These are phyloP conservation scores for Acronicta aceris DNA, from an alignment of 2,888 invertebrate genomes.

Conservation along the genomic window DNA sequence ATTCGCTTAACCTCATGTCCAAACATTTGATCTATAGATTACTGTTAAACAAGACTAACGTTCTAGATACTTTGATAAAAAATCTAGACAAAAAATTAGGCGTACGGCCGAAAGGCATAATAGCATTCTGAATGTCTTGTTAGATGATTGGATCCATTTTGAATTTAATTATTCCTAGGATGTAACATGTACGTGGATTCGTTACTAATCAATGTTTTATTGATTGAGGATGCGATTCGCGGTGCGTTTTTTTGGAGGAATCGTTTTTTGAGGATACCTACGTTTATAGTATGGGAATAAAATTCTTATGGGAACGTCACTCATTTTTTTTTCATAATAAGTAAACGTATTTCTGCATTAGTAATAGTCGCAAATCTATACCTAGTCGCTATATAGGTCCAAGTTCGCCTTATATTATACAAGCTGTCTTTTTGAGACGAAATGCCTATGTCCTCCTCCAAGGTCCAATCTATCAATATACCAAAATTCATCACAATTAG, in stretches of 20 bases:
- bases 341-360: too few species aligned
- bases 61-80: slow-evolving; percentile 43
- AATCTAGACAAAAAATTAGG: slow-evolving; percentile 31
- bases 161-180: slow-evolving; percentile 41
- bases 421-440: too few species aligned
- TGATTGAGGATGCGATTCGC: slow-evolving; percentile 1
- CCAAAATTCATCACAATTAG: too few species aligned
- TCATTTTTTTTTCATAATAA: background rate
- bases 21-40: slow-evolving; percentile 45
- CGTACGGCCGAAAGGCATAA: slow-evolving; percentile 38
- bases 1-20: slow-evolving; percentile 40
- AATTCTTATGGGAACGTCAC: too few species aligned
- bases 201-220: slow-evolving; percentile 11
- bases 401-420: too few species aligned
- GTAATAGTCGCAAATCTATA: too few species aligned
- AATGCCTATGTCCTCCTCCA: too few species aligned
- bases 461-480: too few species aligned
- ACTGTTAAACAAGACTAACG: slow-evolving; percentile 21
- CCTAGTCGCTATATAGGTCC: too few species aligned
- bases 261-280: too few species aligned
- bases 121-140: slow-evolving; percentile 26
- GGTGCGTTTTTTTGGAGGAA: background rate
- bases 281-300: too few species aligned
- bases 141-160: slow-evolving; percentile 23
- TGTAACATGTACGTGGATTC: slow-evolving; percentile 15